A percentile compares a stretch with the other conserved stretches of the same genome.
Conservation (phyloP, 2,113 vertebrate genomes). For the Gobiocypris rarus region DNA sequence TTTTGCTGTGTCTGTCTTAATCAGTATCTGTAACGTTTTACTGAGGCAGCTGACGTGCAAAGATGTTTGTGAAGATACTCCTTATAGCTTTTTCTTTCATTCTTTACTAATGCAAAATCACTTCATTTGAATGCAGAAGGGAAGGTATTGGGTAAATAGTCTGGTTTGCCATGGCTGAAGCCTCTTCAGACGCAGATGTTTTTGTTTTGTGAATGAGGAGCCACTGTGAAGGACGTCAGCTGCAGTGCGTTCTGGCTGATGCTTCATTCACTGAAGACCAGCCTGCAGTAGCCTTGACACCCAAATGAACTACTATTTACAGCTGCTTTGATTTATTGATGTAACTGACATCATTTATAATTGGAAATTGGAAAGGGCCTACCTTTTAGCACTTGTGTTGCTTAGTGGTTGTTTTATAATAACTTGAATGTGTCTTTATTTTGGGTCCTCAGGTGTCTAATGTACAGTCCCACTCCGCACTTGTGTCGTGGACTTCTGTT, state of each 20-base stretch:
- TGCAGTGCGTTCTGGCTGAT: background rate
- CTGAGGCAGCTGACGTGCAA: background rate
- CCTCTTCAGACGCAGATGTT: conserved; percentile 2
- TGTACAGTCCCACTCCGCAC: conserved; percentile 81
- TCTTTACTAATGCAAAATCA: background rate
- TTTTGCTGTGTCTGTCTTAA: background rate
- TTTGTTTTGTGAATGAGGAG: conserved; percentile 23
- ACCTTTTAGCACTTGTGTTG: background rate
- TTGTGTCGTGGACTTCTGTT: conserved; percentile 82
- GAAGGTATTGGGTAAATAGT: background rate
- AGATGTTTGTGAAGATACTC: conserved; percentile 9
- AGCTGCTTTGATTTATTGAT: conserved; percentile 5
- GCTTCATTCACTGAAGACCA: background rate
- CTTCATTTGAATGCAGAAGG: background rate
- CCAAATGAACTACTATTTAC: conserved; percentile 6
- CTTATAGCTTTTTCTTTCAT: background rate
- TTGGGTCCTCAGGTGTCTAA: conserved; percentile 77
- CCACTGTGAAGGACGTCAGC: background rate
- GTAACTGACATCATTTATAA: conserved; percentile 26
- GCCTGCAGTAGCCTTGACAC: conserved; percentile 3
- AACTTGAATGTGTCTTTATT: conserved; percentile 3
- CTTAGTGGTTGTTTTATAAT: too few species aligned
- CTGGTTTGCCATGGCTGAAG: background rate
- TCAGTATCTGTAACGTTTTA: background rate
- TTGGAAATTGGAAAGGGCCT: background rate